These are phyloP conservation scores for Parnassius glacialis DNA, from an alignment of 2,888 invertebrate genomes.

Conservation along the genomic window DNA sequence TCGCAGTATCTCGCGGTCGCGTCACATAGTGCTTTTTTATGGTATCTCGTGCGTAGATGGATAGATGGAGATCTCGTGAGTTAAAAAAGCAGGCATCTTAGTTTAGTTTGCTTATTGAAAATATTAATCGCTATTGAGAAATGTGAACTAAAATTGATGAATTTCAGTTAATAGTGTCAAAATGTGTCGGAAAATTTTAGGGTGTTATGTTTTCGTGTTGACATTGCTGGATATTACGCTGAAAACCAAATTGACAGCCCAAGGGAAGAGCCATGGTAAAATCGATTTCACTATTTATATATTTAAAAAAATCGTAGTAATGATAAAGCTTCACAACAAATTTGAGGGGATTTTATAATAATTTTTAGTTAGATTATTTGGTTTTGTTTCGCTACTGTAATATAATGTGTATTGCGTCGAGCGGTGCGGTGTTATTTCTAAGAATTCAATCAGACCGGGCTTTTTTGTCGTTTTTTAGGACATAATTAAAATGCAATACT, in stretches of 20 bases:
- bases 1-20: too few relatives aligned
- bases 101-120: conserved; percentile 32
- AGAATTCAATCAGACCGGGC: conserved; percentile 44
- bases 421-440: conserved; percentile 56
- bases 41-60: not conserved
- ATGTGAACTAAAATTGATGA: conserved; percentile 63
- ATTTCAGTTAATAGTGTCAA: conserved; percentile 48
- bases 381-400: not conserved
- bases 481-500: too few relatives aligned
- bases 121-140: conserved; percentile 53
- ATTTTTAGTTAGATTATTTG: not conserved
- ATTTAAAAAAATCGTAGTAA: conserved; percentile 25
- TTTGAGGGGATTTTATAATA: not conserved
- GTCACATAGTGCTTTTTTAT: too few relatives aligned
- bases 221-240: conserved; percentile 84
- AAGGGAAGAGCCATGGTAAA: conserved; percentile 88
- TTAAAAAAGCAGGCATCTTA: conserved; percentile 32
- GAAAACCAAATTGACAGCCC: conserved; percentile 85
- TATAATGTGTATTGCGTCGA: conserved; percentile 2
- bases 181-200: conserved; percentile 81
- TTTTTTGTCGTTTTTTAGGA: conserved; percentile 50
- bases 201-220: conserved; percentile 85
- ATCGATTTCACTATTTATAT: conserved; percentile 54
- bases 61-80: conserved; percentile 32
- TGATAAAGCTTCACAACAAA: not conserved